Evolutionary conservation across 2,113 vertebrate species (phyloP).

Genomic region (Aptenodytes forsteri): DNA sequence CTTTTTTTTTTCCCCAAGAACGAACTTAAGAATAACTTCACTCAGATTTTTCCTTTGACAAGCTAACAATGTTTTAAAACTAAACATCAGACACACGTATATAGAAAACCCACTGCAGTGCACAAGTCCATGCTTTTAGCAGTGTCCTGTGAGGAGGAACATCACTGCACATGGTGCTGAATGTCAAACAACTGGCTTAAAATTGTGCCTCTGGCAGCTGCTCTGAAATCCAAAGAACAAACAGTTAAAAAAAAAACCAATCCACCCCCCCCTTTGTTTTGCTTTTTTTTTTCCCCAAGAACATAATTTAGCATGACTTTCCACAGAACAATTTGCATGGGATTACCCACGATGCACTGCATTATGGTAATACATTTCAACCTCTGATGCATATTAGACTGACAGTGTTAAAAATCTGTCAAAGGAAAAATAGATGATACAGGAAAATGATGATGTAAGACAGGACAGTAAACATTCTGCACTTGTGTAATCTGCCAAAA

Average conservation of each 20-base stretch:
- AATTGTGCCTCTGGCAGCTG: background rate
- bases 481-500: conserved; percentile 33
- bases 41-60: background rate
- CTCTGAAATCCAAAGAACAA: conserved; percentile 18
- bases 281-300: background rate
- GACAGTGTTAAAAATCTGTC: conserved; percentile 48
- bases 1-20: too few relatives aligned
- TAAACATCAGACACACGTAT: background rate
- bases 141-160: background rate
- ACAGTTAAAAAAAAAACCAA: background rate
- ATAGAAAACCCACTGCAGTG: background rate
- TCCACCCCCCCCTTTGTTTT: background rate
- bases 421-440: conserved; percentile 47
- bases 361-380: conserved; percentile 46
- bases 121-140: background rate
- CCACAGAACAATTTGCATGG: conserved; percentile 38
- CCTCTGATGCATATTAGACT: conserved; percentile 14
- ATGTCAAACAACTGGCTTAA: background rate
- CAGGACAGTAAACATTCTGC: conserved; percentile 17
- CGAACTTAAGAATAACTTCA: too few relatives aligned
- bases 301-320: conserved; percentile 25
- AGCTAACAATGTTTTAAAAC: background rate
- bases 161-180: background rate
- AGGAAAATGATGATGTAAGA: conserved; percentile 51
- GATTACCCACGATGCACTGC: conserved; percentile 61